Conservation (phyloP, 2,113 vertebrate species). For the Siphamia tubifer region DNA sequence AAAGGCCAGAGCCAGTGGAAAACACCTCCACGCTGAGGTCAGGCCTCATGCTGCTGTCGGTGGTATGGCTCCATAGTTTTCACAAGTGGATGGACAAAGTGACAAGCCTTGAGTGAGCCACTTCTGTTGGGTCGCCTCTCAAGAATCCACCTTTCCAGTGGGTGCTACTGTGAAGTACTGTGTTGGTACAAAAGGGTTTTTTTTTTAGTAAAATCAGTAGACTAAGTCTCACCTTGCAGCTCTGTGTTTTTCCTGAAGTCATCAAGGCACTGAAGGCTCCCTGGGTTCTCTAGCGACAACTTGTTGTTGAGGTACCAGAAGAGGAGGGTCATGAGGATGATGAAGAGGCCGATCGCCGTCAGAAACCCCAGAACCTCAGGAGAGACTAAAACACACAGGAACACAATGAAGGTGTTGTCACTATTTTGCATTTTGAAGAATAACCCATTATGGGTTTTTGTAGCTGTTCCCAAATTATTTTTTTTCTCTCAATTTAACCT, state of each 20-base stretch:
- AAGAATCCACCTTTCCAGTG: neutral
- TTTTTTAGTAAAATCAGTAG: neutral
- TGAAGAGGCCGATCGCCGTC: conserved; percentile 92
- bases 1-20: conserved; percentile 34
- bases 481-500: too few relatives aligned
- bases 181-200: neutral
- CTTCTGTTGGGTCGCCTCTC: neutral
- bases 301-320: conserved; percentile 98
- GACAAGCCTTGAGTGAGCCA: neutral
- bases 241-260: conserved; percentile 86
- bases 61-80: neutral
- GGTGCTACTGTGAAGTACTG: neutral
- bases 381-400: conserved; percentile 83
- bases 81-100: neutral
- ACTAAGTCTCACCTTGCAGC: conserved; percentile 81
- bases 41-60: neutral
- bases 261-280: conserved; percentile 89
- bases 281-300: conserved; percentile 90
- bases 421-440: neutral
- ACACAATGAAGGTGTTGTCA: neutral
- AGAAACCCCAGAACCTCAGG: conserved; percentile 96
- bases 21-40: conserved; percentile 19
- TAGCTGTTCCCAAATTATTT: too few relatives aligned
- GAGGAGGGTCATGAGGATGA: conserved; percentile 92
- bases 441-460: too few relatives aligned